Percentiles rank a stretch among this genome's conserved stretches.
phyloP scores from a whole-genome alignment of 2,797 vertebrate species.

The Erpetoichthys calabaricus region DNA sequence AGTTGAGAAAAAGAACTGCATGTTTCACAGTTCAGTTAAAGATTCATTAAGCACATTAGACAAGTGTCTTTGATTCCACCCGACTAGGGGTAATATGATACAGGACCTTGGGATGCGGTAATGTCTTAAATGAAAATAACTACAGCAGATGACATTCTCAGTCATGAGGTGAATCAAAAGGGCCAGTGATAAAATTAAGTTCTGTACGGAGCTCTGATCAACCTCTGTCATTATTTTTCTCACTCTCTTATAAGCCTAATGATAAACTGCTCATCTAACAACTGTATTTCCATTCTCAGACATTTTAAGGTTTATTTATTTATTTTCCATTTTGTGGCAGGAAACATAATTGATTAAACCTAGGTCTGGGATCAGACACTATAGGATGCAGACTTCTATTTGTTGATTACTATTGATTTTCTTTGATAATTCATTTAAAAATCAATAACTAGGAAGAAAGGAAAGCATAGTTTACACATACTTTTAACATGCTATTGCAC shows the following conservation, averaged over 20 bases:
- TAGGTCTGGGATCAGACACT: slow-evolving; percentile 62
- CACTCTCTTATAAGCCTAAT: slow-evolving; percentile 28
- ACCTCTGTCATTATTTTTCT: slow-evolving; percentile 25
- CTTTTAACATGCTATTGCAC: slow-evolving; percentile 70
- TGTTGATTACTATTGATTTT: slow-evolving; percentile 99
- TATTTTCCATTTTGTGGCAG: slow-evolving; percentile 55
- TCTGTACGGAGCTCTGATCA: slow-evolving; percentile 25
- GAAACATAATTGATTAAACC: slow-evolving; percentile 66
- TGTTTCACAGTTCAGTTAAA: slow-evolving; percentile 43
- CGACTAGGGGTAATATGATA: slow-evolving; percentile 29
- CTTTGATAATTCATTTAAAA: slow-evolving; percentile 95
- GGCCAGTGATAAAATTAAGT: slow-evolving; percentile 17
- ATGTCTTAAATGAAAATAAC: slow-evolving; percentile 35
- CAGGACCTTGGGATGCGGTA: slow-evolving; percentile 26
- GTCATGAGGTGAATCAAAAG: slow-evolving; percentile 19
- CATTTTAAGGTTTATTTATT: slow-evolving; percentile 46
- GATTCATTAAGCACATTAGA: slow-evolving; percentile 44
- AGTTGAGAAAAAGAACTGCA: slow-evolving; percentile 41
- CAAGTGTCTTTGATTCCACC: slow-evolving; percentile 26
- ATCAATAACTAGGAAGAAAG: slow-evolving; percentile 86
- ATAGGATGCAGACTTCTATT: slow-evolving; percentile 68
- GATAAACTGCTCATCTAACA: slow-evolving; percentile 55
- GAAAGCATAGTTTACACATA: slow-evolving; percentile 83
- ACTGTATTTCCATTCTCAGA: slow-evolving; percentile 50
- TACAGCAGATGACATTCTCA: slow-evolving; percentile 17